Base-by-base conservation (phyloP, 2,797 vertebrate genomes). In the Hydrophis major region DNA sequence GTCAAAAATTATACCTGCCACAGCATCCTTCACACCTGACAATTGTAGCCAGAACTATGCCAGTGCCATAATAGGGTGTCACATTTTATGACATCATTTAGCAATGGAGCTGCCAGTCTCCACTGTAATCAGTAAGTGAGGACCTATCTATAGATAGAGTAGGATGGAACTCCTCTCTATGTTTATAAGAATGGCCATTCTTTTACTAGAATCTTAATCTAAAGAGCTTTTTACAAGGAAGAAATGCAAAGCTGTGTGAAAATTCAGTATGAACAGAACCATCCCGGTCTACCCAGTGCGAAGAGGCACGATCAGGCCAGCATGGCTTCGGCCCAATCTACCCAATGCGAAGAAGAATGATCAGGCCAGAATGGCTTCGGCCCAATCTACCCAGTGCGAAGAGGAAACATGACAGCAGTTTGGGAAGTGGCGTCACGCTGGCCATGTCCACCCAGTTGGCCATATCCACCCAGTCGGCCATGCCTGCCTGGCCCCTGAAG, bases 191-290 rank as follows among this genome's bases (percentile, higher is more conserved):
- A 94, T 16, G 18, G 83, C 14, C 89, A 59, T 4, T 96, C 93
- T 94, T 93, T 83, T 66, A 66, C 56, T 27, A 86, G 60, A 90
- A 92, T 37, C 55, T 14, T 57, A 88, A 27, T 18, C 50, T 22
- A 25, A 57, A 61, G 8, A 53, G 95, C 96, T 97, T 92, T 92
- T 63, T 2, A 93, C 92, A 97, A 96, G 90, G 92, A 95, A 78
- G 16, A 92, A 95, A 93, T 97, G 90, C 63, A 27, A 91, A 95
- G 94, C 94, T 94, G 0, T 95, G 96, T 96, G 95, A 95, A 96
- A 94, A 96, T 93, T 94, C 94, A 95, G 94, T 94, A 94, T 94
- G 97, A 97, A 97, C 97, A 97, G 96, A 97, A 53, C 8, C 50
- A 10, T 53, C 50, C 8, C 50, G 8, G 50, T 53, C 50, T 53